A percentile compares a stretch with the other conserved stretches of the same genome.
These are phyloP conservation scores for Villa cingulata DNA, from an alignment of 2,888 invertebrate species.

Conservation along the genomic window DNA sequence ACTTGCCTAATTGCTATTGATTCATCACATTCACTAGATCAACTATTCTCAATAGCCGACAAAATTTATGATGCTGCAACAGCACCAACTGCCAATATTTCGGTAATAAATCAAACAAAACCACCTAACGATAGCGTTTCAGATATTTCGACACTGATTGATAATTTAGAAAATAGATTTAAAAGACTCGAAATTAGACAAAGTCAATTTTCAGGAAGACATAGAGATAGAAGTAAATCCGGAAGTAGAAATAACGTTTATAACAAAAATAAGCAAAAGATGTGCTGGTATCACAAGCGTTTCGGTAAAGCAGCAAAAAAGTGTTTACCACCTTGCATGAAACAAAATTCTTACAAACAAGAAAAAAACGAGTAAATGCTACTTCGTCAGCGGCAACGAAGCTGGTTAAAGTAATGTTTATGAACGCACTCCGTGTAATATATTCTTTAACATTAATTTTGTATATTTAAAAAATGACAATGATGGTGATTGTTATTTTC, in stretches of 20 bases:
- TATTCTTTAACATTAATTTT: no score
- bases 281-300: neutral
- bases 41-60: no score
- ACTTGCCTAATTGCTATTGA: no score
- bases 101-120: neutral
- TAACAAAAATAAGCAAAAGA: neutral
- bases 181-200: neutral
- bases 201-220: neutral
- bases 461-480: no score
- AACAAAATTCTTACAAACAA: neutral
- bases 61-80: no score
- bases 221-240: neutral
- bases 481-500: no score
- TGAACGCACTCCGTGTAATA: no score
- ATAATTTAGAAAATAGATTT: neutral
- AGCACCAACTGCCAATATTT: no score
- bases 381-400: neutral
- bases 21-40: no score
- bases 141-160: no score
- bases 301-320: neutral
- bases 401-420: neutral
- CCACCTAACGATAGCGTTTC: no score
- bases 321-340: neutral
- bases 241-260: neutral
- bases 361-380: neutral